Base-by-base conservation (phyloP, 2,888 invertebrate species). In the Nudaria mundana region DNA sequence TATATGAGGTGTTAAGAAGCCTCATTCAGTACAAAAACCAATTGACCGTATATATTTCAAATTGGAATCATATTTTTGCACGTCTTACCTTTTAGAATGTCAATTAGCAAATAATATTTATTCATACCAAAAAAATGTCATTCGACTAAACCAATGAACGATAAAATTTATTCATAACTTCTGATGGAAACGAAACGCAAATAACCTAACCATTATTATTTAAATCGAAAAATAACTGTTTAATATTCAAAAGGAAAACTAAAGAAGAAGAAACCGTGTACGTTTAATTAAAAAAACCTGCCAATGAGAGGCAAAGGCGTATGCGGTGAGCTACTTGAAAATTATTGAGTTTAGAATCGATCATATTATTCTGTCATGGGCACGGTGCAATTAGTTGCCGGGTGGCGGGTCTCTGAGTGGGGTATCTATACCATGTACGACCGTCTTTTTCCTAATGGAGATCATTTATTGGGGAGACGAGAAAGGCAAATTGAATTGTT, bases 361-460 rank as follows among this genome's bases (percentile, higher is more conserved):
- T 66, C 64, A 71, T 63, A 73, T 71, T 66, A 68, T 66, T 58
- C 71, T 73, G 74, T 71, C 71, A 71, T 44, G 37, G 56, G 48
- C 76, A 73, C 56, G 49, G 57, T 57, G 48, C 76, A 76, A 77
- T 78, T 77, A 75, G 26, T 34, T 16, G 16, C 8, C 25, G n/a
- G n/a, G n/a, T n/a, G n/a, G n/a, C 28, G 23, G 12, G 31, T 32
- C 22, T 11, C 30, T 10, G 14, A 31, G 31, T 23, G 15, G 30
- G 16, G 24, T 29, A 29, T 51, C 48, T 44, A 44, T 48, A 58
- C 55, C 51, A 51, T 58, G 58, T 56, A 56, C 75, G 71, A 69
- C 65, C 61, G 73, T 72, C 80, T 77, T 79, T 77, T 80, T 77
- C 76, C 67, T 78, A 76, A 77, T 77, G 65, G 72, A 48, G 38